phyloP scores from a whole-genome alignment of 1,140 invertebrate genomes.

The Battus philenor region DNA sequence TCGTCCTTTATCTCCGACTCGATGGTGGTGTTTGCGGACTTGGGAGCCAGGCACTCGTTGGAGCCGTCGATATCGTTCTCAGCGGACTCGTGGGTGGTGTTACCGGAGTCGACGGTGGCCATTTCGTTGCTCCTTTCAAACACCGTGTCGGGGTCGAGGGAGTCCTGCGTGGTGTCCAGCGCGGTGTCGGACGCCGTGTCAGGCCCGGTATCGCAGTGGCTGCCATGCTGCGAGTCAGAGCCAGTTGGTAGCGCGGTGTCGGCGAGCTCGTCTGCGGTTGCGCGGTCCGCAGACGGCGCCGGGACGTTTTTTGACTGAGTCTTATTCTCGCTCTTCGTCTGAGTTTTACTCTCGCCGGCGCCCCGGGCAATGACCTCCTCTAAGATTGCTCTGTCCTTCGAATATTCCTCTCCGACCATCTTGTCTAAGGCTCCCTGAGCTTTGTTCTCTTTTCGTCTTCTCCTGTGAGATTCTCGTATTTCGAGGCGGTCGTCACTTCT shows the following conservation, averaged over 20 bases:
- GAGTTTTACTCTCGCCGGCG: conserved; percentile 28
- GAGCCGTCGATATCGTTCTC: conserved; percentile 37
- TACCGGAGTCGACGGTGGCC: conserved; percentile 29
- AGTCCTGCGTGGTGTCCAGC: not conserved
- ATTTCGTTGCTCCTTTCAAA: conserved; percentile 26
- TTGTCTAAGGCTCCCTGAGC: conserved; percentile 40
- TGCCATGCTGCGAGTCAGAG: conserved; percentile 20
- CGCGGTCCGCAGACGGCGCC: conserved; percentile 65
- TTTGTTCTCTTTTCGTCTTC: conserved; percentile 25
- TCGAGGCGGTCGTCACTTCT: conserved; percentile 32
- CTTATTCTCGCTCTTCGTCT: conserved; percentile 22
- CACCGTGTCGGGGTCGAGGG: conserved; percentile 11
- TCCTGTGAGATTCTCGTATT: conserved; percentile 21
- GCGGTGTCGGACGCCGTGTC: conserved; percentile 14
- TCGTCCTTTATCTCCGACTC: conserved; percentile 49
- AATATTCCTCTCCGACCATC: conserved; percentile 43
- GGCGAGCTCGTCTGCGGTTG: conserved; percentile 62
- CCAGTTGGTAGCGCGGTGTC: conserved; percentile 37
- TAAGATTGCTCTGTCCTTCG: conserved; percentile 39
- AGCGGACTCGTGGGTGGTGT: conserved; percentile 34
- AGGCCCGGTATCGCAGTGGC: no score
- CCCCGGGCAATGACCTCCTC: conserved; percentile 54
- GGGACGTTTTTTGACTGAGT: conserved; percentile 64
- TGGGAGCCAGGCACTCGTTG: conserved; percentile 62
- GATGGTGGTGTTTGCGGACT: conserved; percentile 44